Evolutionary conservation across 2,888 invertebrate species (phyloP).

Genomic region (Polydesmus complanatus): DNA sequence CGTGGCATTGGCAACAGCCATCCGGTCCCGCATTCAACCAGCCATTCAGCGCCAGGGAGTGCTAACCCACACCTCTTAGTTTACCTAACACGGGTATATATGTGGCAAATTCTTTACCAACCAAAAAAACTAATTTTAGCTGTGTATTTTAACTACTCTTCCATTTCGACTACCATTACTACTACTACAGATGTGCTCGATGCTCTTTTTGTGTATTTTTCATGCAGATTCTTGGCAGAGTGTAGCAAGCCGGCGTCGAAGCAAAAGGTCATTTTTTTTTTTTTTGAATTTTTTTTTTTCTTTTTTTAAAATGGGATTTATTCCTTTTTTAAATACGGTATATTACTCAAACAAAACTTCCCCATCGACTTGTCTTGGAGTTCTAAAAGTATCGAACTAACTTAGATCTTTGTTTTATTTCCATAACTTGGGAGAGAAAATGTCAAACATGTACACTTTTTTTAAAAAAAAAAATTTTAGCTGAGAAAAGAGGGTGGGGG

Average conservation of each 20-base stretch:
- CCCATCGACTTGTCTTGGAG: no score
- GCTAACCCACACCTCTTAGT: not conserved
- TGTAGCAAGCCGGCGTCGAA: not conserved
- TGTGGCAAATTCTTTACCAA: not conserved
- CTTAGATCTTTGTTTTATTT: no score
- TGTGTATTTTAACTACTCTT: no score
- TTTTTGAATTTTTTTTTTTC: not conserved
- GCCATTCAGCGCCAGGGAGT: not conserved
- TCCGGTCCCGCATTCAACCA: not conserved
- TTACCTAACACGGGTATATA: slow-evolving; percentile 2
- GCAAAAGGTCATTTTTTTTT: slow-evolving; percentile 1
- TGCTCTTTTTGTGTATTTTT: not conserved
- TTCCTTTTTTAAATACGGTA: no score
- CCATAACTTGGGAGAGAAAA: no score
- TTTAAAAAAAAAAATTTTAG: no score
- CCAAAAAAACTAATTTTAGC: slow-evolving; percentile 5
- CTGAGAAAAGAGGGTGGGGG: no score
- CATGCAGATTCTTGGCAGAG: not conserved
- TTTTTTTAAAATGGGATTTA: not conserved
- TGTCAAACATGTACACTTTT: no score
- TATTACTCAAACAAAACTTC: no score
- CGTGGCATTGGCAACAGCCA: not conserved
- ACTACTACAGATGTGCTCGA: slow-evolving; percentile 1
- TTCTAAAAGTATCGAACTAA: no score
- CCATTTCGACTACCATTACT: not conserved